Conservation (phyloP, 2,113 vertebrate genomes). For the Myrmecophaga tridactyla region DNA sequence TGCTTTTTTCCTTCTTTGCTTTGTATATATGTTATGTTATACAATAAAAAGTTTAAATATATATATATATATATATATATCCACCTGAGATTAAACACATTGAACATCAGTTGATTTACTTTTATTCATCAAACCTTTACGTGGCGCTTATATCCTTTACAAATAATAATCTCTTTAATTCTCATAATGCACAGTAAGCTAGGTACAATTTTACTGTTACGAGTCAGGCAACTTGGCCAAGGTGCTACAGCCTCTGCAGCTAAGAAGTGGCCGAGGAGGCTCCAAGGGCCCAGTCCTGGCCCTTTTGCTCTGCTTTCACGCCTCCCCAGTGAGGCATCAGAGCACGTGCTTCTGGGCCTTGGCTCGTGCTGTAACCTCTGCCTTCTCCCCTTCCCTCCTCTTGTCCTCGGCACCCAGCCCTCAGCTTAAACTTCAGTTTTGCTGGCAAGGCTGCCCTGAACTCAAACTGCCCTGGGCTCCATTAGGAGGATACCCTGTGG, state of each 20-base stretch:
- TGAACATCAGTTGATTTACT: neutral
- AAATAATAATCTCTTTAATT: neutral
- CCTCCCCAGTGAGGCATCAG: accelerated
- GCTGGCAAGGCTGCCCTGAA: neutral
- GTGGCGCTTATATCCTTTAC: neutral
- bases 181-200: too few species aligned
- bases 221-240: accelerated
- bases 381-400: too few species aligned
- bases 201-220: accelerated
- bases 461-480: too few species aligned
- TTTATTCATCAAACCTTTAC: neutral
- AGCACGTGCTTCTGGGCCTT: accelerated
- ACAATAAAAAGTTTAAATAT: too few species aligned
- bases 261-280: neutral
- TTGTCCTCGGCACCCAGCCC: neutral
- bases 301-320: accelerated
- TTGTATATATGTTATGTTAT: too few species aligned
- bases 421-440: neutral
- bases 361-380: accelerated
- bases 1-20: too few species aligned
- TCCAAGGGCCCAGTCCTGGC: accelerated
- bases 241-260: neutral
- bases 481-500: accelerated
- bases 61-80: too few species aligned
- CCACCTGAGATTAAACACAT: neutral